Base-by-base conservation (phyloP, 2,797 vertebrate genomes). In the Merluccius polli region DNA sequence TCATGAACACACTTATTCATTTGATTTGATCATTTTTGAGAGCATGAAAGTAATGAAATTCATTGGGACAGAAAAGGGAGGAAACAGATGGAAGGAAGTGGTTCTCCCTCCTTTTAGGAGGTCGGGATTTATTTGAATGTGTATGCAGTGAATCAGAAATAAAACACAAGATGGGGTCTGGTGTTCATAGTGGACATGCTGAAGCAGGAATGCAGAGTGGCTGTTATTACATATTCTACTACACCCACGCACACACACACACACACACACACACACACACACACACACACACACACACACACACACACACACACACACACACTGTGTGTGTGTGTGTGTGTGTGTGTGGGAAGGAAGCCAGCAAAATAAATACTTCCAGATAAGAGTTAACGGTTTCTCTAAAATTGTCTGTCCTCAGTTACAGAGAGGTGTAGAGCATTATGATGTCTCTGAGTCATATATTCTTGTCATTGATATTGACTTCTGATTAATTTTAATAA, bases 121-220 rank as follows among this genome's bases (percentile, higher is more conserved):
- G n/a, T n/a, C n/a, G n/a, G n/a, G n/a, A n/a, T n/a, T n/a, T n/a
- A 3, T 52, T 52, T 52, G 3, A 71, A 74, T 36, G 59, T 36
- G 33, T 9, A 59, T 30, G 73, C 4, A 36, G 15, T 75, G 63
- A 79, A 38, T 79, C 72, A 75, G 72, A 65, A 69, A 71, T 4
- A 74, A 70, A 16, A 5, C 11, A 27, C 13, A 36, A 4, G 12
- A 52, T 15, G 44, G 4, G 12, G 4, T n/a, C 1, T 48, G 73
- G 30, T 41, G 44, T 4, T 11, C n/a, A n/a, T n/a, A n/a, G 59
- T 59, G 30, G 68, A 30, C 59, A 35, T 33, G 67, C 31, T 70
- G 77, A 75, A 85, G 79, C 31, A 76, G 84, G 81, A 89, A 90
- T 90, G 87, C 73, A 0, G 78, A 86, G 82, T 69, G 84, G 82